These are phyloP conservation scores for Salvelinus sp. DNA, from an alignment of 2,113 vertebrate genomes.

Conservation along the genomic window DNA sequence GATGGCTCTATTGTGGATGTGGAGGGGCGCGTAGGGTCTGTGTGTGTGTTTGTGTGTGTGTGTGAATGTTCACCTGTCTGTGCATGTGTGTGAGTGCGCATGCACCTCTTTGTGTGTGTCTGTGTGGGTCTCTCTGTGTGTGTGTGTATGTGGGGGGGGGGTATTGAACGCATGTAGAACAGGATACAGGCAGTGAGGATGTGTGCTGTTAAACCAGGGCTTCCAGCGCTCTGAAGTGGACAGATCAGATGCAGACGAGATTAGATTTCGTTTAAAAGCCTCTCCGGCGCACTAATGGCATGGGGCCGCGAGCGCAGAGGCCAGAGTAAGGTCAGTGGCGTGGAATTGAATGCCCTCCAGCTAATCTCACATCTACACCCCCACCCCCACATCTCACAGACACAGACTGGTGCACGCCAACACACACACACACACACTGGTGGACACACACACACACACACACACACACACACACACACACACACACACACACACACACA, in stretches of 20 bases:
- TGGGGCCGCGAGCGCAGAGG: constrained; percentile 47
- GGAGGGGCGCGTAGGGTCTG: not conserved
- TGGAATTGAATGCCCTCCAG: constrained; percentile 60
- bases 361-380: constrained; percentile 43
- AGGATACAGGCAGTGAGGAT: constrained; percentile 53
- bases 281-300: constrained; percentile 60
- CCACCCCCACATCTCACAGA: constrained; percentile 12
- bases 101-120: not conserved
- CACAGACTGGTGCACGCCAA: not conserved
- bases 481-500: too few species aligned
- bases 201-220: constrained; percentile 55
- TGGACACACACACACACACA: constrained; percentile 10
- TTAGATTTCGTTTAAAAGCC: constrained; percentile 73
- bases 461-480: too few species aligned
- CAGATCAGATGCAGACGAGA: constrained; percentile 67
- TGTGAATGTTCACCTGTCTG: not conserved
- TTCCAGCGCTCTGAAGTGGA: constrained; percentile 58
- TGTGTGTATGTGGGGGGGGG: constrained; percentile 20
- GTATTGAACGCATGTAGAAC: constrained; percentile 60
- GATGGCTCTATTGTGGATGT: constrained; percentile 27
- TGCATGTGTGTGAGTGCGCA: not conserved
- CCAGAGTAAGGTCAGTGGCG: constrained; percentile 61
- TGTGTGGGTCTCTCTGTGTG: not conserved
- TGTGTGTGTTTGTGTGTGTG: constrained; percentile 6
- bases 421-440: not conserved